A percentile compares a stretch with the other conserved stretches of the same genome.
These are phyloP conservation scores for Cheilosia scutellata DNA, from an alignment of 2,888 invertebrate species.

Conservation along the genomic window DNA sequence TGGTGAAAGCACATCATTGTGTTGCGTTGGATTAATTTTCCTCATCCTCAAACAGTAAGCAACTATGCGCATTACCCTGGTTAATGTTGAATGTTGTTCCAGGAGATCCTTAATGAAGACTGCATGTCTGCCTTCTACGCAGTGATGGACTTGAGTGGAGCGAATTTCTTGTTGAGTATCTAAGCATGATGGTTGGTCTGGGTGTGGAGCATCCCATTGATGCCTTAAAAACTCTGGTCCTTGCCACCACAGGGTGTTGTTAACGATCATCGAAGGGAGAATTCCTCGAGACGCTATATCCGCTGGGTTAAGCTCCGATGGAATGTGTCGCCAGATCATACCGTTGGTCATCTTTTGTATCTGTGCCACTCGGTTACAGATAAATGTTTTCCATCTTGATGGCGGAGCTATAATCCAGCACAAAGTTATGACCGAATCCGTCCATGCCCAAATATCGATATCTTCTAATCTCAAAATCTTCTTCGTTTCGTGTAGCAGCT, in stretches of 20 bases:
- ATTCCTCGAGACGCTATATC: neutral
- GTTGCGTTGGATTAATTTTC: no score
- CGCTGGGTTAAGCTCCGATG: neutral
- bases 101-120: neutral
- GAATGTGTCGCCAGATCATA: neutral
- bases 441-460: no score
- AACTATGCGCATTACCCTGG: no score
- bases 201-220: neutral
- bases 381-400: constrained; percentile 10
- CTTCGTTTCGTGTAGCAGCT: no score
- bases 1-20: no score
- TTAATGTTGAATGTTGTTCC: no score
- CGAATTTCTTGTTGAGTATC: no score
- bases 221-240: neutral
- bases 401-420: constrained; percentile 10
- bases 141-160: neutral
- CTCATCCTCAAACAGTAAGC: no score
- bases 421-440: neutral
- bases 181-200: neutral
- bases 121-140: neutral
- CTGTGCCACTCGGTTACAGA: constrained; percentile 7
- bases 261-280: neutral
- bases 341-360: constrained; percentile 12
- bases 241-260: neutral
- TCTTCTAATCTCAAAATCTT: no score